phyloP scores from a whole-genome alignment of 2,888 invertebrate species.

The Holacanthella duospinosa region DNA sequence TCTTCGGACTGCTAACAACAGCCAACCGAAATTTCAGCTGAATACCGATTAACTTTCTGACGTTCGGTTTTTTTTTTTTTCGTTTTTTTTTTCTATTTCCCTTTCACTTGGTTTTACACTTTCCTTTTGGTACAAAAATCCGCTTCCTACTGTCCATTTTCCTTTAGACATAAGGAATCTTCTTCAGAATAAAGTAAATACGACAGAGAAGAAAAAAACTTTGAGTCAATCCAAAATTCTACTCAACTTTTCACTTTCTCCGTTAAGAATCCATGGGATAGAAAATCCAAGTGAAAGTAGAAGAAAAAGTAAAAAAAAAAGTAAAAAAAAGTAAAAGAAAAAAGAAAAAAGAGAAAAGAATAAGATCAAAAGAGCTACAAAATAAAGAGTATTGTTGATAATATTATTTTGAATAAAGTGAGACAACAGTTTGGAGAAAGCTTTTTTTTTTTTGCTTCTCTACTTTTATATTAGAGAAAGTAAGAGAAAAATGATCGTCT shows the following conservation, averaged over 20 bases:
- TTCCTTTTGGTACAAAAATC: background rate
- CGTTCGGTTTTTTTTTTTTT: conserved; percentile 24
- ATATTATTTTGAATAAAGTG: background rate
- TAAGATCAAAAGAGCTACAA: background rate
- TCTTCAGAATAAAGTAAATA: background rate
- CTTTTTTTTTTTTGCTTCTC: background rate
- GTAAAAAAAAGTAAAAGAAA: too few relatives aligned
- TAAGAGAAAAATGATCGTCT: too few relatives aligned
- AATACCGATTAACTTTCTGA: conserved; percentile 36
- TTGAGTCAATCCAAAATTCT: background rate
- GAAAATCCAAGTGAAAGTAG: background rate
- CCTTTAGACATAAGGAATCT: background rate
- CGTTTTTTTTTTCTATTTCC: background rate
- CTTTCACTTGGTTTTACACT: conserved; percentile 1
- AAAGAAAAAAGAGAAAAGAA: background rate
- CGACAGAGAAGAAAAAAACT: background rate
- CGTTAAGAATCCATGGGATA: background rate
- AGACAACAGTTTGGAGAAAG: background rate
- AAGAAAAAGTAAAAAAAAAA: background rate
- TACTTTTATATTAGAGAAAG: too few relatives aligned
- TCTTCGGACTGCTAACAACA: conserved; percentile 35
- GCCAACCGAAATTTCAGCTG: conserved; percentile 32
- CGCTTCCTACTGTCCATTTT: background rate
- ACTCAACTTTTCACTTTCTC: background rate
- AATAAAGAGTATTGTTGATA: background rate